Conservation (phyloP, 2,888 invertebrate genomes). For the Mesopsocus fuscifrons region DNA sequence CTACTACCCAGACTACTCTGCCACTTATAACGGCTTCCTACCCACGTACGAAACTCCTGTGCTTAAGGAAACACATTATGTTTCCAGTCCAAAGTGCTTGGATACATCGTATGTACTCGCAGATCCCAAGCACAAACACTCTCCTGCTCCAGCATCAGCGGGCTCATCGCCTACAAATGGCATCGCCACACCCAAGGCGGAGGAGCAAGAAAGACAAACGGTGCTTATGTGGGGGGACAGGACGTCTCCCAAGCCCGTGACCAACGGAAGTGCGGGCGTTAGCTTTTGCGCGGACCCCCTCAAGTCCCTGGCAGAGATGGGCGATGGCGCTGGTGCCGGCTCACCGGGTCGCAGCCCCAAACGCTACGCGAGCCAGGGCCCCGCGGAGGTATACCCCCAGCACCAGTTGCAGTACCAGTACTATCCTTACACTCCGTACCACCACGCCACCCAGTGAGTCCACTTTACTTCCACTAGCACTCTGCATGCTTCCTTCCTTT, state of each 20-base stretch:
- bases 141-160: constrained; percentile 25
- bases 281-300: constrained; percentile 21
- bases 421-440: constrained; percentile 35
- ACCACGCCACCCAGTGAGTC: constrained; percentile 33
- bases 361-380: constrained; percentile 21
- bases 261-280: constrained; percentile 14
- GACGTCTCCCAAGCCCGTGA: constrained; percentile 14
- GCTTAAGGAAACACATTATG: neutral
- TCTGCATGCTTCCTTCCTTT: constrained; percentile 8
- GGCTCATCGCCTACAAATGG: constrained; percentile 28
- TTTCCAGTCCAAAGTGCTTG: constrained; percentile 7
- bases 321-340: constrained; percentile 25
- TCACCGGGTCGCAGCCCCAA: constrained; percentile 24
- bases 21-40: constrained; percentile 21
- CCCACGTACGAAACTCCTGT: constrained; percentile 34
- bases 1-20: constrained; percentile 51
- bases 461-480: constrained; percentile 1
- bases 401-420: constrained; percentile 31
- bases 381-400: constrained; percentile 22
- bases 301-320: constrained; percentile 30
- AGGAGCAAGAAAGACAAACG: constrained; percentile 40
- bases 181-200: constrained; percentile 35
- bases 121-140: constrained; percentile 8
- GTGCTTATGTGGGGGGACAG: constrained; percentile 75
- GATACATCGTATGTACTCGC: neutral